phyloP scores from a whole-genome alignment of 2,888 invertebrate genomes.

The Acanthosepion pharaonis region DNA sequence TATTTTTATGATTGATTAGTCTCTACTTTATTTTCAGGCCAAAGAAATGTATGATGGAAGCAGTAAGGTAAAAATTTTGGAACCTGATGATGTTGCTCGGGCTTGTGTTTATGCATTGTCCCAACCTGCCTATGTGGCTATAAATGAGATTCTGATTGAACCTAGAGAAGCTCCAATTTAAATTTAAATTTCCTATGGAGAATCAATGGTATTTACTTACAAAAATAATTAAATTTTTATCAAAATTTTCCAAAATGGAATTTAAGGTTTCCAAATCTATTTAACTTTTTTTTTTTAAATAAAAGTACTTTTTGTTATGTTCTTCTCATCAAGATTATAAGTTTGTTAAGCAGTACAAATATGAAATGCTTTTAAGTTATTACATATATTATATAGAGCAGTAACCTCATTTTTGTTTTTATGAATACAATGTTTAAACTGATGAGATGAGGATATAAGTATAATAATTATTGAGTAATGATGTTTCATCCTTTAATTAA shows the following conservation, averaged over 20 bases:
- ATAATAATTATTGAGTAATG: too few species aligned
- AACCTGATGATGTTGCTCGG: constrained; percentile 72
- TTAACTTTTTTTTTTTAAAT: neutral
- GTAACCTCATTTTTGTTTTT: too few species aligned
- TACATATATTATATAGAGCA: too few species aligned
- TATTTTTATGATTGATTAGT: neutral
- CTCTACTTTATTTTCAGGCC: constrained; percentile 64
- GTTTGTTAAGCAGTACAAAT: too few species aligned
- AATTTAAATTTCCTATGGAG: constrained; percentile 34
- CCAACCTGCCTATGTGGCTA: constrained; percentile 72
- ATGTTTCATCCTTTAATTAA: too few species aligned
- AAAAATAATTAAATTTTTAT: neutral
- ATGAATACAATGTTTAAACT: too few species aligned
- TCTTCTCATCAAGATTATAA: too few species aligned
- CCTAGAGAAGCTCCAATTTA: constrained; percentile 70
- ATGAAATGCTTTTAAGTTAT: too few species aligned
- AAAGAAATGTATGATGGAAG: constrained; percentile 69
- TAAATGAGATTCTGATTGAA: constrained; percentile 75
- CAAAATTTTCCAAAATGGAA: neutral
- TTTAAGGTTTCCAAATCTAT: constrained; percentile 14
- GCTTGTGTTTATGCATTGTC: constrained; percentile 74
- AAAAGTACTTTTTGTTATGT: too few species aligned
- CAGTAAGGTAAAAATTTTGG: constrained; percentile 66
- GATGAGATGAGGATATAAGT: too few species aligned
- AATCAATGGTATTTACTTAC: neutral